Percentiles rank a stretch among this genome's conserved stretches.
phyloP scores from a whole-genome alignment of 37 sponge, comb jelly and placozoan species.

The Lycopodina hypogea region DNA sequence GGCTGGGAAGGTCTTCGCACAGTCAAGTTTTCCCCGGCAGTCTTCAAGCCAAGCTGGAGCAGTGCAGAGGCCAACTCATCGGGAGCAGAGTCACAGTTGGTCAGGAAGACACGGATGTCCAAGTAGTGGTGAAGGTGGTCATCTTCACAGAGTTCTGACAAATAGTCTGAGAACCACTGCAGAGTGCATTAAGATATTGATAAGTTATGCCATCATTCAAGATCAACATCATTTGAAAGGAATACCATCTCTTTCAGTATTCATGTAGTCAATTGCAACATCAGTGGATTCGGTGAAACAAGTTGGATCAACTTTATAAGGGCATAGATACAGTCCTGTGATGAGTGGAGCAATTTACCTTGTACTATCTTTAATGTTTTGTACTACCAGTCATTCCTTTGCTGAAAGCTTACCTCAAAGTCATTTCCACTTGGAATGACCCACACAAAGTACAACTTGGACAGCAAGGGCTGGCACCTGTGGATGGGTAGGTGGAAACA shows the following conservation, averaged over 20 bases:
- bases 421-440: slow-evolving; percentile 58
- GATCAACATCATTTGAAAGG: neutral
- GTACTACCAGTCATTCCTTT: too few relatives aligned
- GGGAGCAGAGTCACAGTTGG: slow-evolving; percentile 56
- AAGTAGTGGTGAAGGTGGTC: slow-evolving; percentile 46
- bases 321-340: too few relatives aligned
- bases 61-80: slow-evolving; percentile 61
- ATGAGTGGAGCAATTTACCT: too few relatives aligned
- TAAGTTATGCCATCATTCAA: neutral
- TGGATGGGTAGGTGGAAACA: neutral
- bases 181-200: neutral
- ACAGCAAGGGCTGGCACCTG: slow-evolving; percentile 45
- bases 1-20: slow-evolving; percentile 57
- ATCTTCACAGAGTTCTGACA: slow-evolving; percentile 52
- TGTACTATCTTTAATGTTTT: too few relatives aligned
- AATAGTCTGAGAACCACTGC: slow-evolving; percentile 69
- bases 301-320: too few relatives aligned
- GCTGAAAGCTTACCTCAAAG: slow-evolving; percentile 64
- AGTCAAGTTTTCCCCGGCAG: slow-evolving; percentile 17
- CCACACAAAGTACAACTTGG: slow-evolving; percentile 65
- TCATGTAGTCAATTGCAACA: neutral
- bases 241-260: neutral
- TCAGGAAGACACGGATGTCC: slow-evolving; percentile 64
- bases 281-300: too few relatives aligned
- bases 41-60: slow-evolving; percentile 61